A percentile compares a stretch with the other conserved stretches of the same genome.
Evolutionary conservation across 2,797 vertebrate genomes (phyloP).

Genomic region (Coreius guichenoti): DNA sequence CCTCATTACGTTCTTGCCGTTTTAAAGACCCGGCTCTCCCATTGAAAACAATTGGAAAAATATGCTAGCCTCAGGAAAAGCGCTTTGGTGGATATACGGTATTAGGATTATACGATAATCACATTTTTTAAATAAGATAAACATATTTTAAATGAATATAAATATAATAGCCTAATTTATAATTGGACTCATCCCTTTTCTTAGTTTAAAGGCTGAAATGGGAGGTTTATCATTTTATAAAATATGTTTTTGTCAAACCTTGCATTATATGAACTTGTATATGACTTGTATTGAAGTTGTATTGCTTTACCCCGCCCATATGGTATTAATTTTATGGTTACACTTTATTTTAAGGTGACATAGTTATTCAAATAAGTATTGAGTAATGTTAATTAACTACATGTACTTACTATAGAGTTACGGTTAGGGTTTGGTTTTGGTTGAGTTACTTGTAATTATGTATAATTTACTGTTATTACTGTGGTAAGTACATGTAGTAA

Average conservation of each 20-base stretch:
- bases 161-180: background rate
- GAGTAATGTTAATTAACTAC: background rate
- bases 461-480: background rate
- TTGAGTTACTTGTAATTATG: background rate
- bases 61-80: too few relatives aligned
- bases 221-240: too few relatives aligned
- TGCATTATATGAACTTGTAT: background rate
- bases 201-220: background rate
- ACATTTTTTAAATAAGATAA: background rate
- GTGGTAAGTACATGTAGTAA: background rate
- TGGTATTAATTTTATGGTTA: background rate
- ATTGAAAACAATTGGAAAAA: too few relatives aligned
- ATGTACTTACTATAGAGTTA: background rate
- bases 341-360: background rate
- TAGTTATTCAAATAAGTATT: background rate
- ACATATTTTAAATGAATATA: background rate
- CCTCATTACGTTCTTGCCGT: too few relatives aligned
- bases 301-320: background rate
- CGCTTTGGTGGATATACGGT: too few relatives aligned
- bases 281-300: background rate
- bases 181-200: background rate
- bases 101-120: background rate
- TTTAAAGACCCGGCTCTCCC: too few relatives aligned
- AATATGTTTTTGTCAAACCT: background rate
- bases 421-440: background rate